These are phyloP conservation scores for Oncorhynchus gorbuscha DNA, from an alignment of 2,113 vertebrate species.

Conservation along the genomic window DNA sequence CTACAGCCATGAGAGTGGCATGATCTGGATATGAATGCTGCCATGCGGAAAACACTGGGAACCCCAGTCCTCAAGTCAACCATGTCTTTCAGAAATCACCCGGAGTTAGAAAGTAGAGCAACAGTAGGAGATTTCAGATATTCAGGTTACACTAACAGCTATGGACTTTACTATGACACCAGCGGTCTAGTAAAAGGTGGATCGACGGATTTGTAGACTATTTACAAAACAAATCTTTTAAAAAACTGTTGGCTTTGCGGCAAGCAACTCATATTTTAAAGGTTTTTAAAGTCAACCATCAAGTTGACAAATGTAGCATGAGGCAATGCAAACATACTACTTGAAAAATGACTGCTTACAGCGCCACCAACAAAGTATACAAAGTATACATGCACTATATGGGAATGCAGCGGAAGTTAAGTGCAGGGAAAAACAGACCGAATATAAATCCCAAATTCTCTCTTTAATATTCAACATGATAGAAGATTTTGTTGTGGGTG, in stretches of 20 bases:
- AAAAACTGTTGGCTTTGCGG: no score
- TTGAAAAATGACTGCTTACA: no score
- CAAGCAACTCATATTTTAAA: no score
- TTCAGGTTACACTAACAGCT: no score
- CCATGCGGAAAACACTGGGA: conserved; percentile 16
- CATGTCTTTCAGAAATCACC: no score
- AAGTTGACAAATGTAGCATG: no score
- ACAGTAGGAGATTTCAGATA: not conserved
- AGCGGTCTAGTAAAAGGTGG: not conserved
- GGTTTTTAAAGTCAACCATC: no score
- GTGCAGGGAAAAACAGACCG: not conserved
- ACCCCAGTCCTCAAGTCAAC: not conserved
- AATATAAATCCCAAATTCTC: conserved; percentile 10
- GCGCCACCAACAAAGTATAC: no score
- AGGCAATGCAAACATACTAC: not conserved
- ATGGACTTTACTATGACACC: no score
- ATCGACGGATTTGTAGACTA: not conserved
- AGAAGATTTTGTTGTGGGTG: conserved; percentile 10
- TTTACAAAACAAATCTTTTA: not conserved
- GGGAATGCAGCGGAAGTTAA: not conserved
- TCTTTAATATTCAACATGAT: conserved; percentile 10
- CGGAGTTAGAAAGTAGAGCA: conserved; percentile 46
- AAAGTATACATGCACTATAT: no score
- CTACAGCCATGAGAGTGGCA: conserved; percentile 18
- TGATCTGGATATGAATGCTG: conserved; percentile 8